Conservation (phyloP, 2,113 vertebrate species). For the Manacus vitellinus region DNA sequence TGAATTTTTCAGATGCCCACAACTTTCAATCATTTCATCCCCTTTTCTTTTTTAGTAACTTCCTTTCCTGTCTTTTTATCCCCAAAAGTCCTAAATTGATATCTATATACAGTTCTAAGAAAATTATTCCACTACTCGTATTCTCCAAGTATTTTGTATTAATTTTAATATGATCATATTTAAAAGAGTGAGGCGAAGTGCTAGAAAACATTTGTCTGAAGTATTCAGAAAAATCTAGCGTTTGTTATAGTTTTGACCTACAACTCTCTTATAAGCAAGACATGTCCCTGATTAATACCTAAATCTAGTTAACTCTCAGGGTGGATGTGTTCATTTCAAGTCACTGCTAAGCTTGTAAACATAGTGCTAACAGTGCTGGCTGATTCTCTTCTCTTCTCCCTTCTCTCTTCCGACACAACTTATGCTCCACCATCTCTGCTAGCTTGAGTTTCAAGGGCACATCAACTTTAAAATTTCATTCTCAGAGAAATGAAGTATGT, state of each 20-base stretch:
- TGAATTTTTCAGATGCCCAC: not conserved
- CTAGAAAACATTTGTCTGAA: not conserved
- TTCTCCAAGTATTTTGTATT: not conserved
- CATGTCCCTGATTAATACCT: not conserved
- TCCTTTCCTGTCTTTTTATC: not conserved
- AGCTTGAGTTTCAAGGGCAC: not conserved
- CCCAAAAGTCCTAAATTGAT: not conserved
- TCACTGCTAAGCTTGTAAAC: not conserved
- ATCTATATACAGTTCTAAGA: not conserved
- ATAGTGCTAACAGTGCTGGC: not conserved
- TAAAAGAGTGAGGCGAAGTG: not conserved
- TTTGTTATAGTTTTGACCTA: not conserved
- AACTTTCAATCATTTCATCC: not conserved
- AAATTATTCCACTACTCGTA: not conserved
- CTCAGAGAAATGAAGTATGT: not conserved
- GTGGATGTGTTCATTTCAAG: not conserved
- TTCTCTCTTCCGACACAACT: not conserved
- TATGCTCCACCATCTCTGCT: not conserved
- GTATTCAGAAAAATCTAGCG: not conserved
- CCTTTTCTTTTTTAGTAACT: not conserved
- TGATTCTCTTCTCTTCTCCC: not conserved
- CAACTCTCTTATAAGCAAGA: not conserved
- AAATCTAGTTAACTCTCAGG: not conserved
- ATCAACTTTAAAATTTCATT: not conserved
- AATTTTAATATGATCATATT: not conserved